Percentiles rank a stretch among this genome's conserved stretches.
phyloP scores from a whole-genome alignment of 2,113 vertebrate genomes.

The Hydrolagus affinis region DNA sequence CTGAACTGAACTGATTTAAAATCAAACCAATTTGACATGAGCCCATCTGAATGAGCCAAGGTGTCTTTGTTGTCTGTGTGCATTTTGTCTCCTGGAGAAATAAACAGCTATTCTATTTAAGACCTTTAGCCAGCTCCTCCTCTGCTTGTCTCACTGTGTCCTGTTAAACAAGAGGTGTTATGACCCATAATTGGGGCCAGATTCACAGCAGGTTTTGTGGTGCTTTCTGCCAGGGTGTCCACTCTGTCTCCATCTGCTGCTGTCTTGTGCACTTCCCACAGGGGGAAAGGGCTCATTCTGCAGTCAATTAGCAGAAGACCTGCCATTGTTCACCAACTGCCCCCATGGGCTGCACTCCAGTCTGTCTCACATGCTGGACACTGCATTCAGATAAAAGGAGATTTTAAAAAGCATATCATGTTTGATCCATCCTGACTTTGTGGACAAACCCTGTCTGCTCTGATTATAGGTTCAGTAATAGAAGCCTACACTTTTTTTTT shows the following conservation, averaged over 20 bases:
- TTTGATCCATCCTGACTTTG: constrained; percentile 82
- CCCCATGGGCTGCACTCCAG: constrained; percentile 73
- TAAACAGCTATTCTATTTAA: constrained; percentile 5
- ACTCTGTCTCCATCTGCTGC: constrained; percentile 82
- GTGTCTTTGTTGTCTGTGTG: background rate
- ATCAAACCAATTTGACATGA: constrained; percentile 11
- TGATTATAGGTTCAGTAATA: constrained; percentile 51
- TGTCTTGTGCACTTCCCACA: constrained; percentile 69
- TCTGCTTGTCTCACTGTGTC: constrained; percentile 53
- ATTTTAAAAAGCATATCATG: constrained; percentile 63
- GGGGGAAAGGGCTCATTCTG: constrained; percentile 88
- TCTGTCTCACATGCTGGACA: constrained; percentile 51
- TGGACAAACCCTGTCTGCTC: constrained; percentile 65
- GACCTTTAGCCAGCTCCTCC: constrained; percentile 36
- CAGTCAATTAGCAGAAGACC: constrained; percentile 99
- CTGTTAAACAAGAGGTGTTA: constrained; percentile 78
- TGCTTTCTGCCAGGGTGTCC: constrained; percentile 63
- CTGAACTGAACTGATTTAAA: constrained; percentile 6
- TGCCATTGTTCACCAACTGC: constrained; percentile 78
- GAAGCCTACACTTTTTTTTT: background rate
- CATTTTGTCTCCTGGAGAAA: background rate
- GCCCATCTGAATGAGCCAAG: background rate
- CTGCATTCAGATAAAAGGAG: constrained; percentile 59
- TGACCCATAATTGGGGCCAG: constrained; percentile 79
- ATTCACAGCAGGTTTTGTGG: constrained; percentile 74